A percentile compares a stretch with the other conserved stretches of the same genome.
phyloP scores from a whole-genome alignment of 2,797 vertebrate genomes.

The Pampus argenteus region DNA sequence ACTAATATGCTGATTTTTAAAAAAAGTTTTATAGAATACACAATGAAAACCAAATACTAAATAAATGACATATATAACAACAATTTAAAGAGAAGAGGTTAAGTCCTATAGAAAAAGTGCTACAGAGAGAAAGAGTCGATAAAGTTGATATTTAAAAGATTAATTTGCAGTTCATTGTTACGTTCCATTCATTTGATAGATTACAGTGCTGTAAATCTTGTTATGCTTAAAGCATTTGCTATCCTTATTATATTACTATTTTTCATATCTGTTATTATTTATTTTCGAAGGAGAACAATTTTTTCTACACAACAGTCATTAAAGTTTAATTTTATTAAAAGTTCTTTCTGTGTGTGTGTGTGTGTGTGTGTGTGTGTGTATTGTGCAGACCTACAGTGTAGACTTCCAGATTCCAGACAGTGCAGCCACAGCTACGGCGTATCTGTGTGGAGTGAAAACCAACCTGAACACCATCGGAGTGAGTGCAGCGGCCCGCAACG shows the following conservation, averaged over 20 bases:
- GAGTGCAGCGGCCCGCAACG: slow-evolving; percentile 79
- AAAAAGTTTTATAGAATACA: too few relatives aligned
- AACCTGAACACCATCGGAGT: slow-evolving; percentile 84
- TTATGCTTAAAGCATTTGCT: neutral
- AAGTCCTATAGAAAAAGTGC: too few relatives aligned
- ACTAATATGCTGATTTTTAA: too few relatives aligned
- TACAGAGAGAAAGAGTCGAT: neutral
- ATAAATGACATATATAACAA: neutral
- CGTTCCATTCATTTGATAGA: neutral
- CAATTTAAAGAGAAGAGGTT: neutral
- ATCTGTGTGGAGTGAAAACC: slow-evolving; percentile 86
- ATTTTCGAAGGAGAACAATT: slow-evolving; percentile 5
- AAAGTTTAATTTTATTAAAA: neutral
- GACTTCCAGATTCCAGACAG: slow-evolving; percentile 88
- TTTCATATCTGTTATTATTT: neutral
- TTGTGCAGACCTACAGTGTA: slow-evolving; percentile 83
- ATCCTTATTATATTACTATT: neutral
- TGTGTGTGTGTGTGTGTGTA: slow-evolving; percentile 28
- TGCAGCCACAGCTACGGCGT: slow-evolving; percentile 84
- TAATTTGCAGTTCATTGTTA: neutral
- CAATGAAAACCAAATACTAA: too few relatives aligned
- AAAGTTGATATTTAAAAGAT: slow-evolving; percentile 2
- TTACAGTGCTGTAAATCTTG: neutral
- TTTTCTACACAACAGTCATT: neutral
- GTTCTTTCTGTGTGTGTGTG: slow-evolving; percentile 8